phyloP scores from a whole-genome alignment of 2,113 vertebrate species.

The Apteryx owenii region DNA sequence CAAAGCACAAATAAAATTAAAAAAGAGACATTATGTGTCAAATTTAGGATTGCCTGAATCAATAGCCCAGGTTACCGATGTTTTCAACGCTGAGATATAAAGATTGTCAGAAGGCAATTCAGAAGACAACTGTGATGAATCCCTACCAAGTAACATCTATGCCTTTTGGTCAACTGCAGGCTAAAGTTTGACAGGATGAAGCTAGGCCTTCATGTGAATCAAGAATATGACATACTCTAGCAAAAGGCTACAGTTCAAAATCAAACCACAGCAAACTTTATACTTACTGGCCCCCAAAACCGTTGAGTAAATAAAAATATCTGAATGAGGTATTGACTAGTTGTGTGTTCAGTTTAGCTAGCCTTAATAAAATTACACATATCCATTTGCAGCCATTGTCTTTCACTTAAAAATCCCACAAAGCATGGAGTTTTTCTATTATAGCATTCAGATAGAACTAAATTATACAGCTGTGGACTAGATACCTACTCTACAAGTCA shows the following conservation, averaged over 20 bases:
- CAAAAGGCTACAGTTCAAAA: neutral
- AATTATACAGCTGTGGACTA: neutral
- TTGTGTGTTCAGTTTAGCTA: neutral
- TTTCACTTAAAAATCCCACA: neutral
- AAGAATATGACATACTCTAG: neutral
- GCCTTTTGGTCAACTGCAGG: neutral
- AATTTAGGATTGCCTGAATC: neutral
- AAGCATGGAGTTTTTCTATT: neutral
- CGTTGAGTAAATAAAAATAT: neutral
- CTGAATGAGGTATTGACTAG: neutral
- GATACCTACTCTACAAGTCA: rapidly evolving
- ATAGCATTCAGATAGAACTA: neutral
- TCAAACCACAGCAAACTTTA: neutral
- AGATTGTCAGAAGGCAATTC: neutral
- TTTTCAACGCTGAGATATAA: neutral
- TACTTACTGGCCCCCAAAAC: neutral
- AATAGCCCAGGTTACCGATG: neutral
- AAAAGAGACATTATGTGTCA: neutral
- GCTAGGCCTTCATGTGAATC: neutral
- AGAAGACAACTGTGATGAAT: neutral
- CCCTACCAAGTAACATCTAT: neutral
- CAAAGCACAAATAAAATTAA: neutral
- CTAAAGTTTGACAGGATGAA: neutral
- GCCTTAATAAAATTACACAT: neutral
- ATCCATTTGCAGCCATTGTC: neutral